Conservation (phyloP, 2,797 vertebrate species). For the Chromis chromis region DNA sequence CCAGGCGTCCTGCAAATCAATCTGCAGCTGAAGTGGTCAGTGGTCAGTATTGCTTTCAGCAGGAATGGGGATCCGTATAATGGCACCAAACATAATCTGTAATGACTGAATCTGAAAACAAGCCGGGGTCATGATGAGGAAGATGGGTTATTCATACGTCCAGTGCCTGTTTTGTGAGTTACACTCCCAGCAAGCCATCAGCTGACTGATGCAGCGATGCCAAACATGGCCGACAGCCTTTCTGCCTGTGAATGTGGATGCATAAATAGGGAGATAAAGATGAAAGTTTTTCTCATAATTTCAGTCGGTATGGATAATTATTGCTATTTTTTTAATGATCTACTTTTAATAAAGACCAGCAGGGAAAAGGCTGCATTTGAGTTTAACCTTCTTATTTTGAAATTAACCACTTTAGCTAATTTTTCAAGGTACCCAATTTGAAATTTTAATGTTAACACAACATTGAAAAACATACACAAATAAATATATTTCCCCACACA, state of each 20-base stretch:
- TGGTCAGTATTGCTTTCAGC: conserved; percentile 64
- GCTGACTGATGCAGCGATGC: conserved; percentile 20
- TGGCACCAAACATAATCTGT: conserved; percentile 49
- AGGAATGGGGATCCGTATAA: conserved; percentile 42
- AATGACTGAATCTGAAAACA: conserved; percentile 64
- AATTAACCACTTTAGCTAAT: no score
- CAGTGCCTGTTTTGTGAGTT: conserved; percentile 38
- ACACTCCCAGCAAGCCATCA: conserved; percentile 23
- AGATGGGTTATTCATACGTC: conserved; percentile 53
- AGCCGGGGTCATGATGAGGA: conserved; percentile 59
- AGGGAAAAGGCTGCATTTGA: no score
- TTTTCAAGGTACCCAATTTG: no score
- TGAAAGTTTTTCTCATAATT: no score
- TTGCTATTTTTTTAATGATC: no score
- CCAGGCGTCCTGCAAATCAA: conserved; percentile 57
- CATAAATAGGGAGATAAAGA: background rate
- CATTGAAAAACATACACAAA: no score
- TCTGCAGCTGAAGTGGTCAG: conserved; percentile 59
- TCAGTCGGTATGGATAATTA: no score
- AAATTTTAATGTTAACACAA: no score
- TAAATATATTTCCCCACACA: no score
- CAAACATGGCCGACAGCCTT: conserved; percentile 23
- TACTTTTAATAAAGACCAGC: no score
- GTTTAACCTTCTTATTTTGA: no score
- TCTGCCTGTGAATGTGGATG: conserved; percentile 21